Percentiles rank a stretch among this genome's conserved stretches.
These are phyloP conservation scores for Xanthia togata DNA, from an alignment of 2,888 invertebrate species.

Conservation along the genomic window DNA sequence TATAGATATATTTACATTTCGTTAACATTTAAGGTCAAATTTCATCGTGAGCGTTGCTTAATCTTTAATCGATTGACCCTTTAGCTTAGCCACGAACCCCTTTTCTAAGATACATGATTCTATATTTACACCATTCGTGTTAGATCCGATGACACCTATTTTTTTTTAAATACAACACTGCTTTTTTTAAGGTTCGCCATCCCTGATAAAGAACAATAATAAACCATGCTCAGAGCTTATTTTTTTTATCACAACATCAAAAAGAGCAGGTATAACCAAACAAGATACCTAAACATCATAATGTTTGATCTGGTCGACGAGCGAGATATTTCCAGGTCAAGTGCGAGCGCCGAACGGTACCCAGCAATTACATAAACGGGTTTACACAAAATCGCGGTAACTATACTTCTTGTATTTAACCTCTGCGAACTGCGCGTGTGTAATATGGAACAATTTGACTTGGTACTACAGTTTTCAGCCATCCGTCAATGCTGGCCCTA, in stretches of 20 bases:
- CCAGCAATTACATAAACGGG: conserved; percentile 77
- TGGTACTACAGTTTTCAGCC: conserved; percentile 37
- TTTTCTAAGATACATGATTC: not conserved
- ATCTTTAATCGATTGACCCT: not conserved
- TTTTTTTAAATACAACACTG: too few species aligned
- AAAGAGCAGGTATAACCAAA: conserved; percentile 47
- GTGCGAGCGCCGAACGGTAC: conserved; percentile 77
- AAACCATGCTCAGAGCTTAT: not conserved
- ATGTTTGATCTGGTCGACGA: conserved; percentile 62
- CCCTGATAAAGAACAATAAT: not conserved
- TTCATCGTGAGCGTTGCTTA: not conserved
- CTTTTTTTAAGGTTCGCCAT: not conserved
- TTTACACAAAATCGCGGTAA: conserved; percentile 69
- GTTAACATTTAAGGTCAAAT: not conserved
- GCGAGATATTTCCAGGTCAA: conserved; percentile 72
- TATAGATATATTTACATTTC: not conserved
- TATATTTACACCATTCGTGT: not conserved
- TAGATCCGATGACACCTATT: not conserved
- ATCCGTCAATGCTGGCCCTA: conserved; percentile 12
- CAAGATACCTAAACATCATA: conserved; percentile 53
- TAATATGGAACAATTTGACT: conserved; percentile 28
- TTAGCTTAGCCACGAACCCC: not conserved
- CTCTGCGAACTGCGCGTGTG: conserved; percentile 26
- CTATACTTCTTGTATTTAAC: conserved; percentile 50
- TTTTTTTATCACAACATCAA: not conserved